Conservation (phyloP, 2,888 invertebrate genomes). For the Cosmopolites sordidus region DNA sequence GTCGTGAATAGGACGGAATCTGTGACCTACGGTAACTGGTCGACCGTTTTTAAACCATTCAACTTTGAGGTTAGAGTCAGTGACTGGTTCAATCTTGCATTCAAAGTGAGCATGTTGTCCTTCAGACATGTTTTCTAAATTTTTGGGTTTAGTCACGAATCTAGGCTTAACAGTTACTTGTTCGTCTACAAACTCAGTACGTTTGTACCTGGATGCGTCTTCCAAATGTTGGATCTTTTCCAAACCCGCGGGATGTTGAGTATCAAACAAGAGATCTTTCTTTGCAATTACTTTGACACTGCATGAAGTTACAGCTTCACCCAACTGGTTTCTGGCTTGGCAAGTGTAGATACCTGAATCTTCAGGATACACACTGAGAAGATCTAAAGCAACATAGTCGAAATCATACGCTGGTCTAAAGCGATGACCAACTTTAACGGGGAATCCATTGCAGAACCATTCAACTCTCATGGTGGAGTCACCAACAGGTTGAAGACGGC, state of each 20-base stretch:
- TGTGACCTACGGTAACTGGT: constrained; percentile 88
- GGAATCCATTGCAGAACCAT: constrained; percentile 94
- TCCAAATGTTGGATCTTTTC: constrained; percentile 90
- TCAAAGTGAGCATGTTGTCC: constrained; percentile 95
- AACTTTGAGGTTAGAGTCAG: constrained; percentile 92
- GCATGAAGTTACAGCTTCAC: constrained; percentile 91
- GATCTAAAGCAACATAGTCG: constrained; percentile 94
- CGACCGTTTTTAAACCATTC: constrained; percentile 96
- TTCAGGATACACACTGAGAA: constrained; percentile 93
- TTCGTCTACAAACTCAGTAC: constrained; percentile 77
- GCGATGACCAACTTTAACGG: constrained; percentile 87
- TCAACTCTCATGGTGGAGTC: constrained; percentile 90
- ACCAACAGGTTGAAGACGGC: constrained; percentile 84
- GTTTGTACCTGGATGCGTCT: constrained; percentile 80
- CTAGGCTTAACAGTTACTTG: constrained; percentile 76
- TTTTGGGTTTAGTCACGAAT: constrained; percentile 85
- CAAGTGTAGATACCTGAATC: constrained; percentile 96
- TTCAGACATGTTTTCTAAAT: constrained; percentile 78
- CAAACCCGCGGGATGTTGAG: constrained; percentile 85
- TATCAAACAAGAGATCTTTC: constrained; percentile 81
- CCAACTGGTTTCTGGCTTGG: constrained; percentile 88
- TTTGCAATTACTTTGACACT: constrained; percentile 85
- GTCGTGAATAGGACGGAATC: constrained; percentile 95
- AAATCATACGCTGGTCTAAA: constrained; percentile 96
- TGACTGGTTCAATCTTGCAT: constrained; percentile 94